A percentile compares a stretch with the other conserved stretches of the same genome.
Evolutionary conservation across 1,140 invertebrate genomes (phyloP).

Genomic region (Bombus pyrosoma): DNA sequence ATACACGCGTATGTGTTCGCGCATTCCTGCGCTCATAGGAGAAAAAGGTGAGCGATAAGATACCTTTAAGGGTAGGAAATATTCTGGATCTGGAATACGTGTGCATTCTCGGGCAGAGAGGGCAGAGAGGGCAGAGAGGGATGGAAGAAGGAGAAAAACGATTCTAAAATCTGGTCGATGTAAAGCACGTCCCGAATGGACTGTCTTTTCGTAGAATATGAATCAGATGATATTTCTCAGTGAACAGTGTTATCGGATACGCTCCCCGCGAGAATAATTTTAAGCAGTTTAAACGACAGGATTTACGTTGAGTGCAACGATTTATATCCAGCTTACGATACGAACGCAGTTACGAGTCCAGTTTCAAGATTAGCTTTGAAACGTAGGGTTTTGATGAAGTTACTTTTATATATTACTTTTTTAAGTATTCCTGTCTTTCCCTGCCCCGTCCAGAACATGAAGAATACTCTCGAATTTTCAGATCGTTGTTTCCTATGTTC

Average conservation of each 20-base stretch:
- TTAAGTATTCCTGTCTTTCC: background rate
- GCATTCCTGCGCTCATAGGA: background rate
- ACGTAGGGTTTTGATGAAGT: background rate
- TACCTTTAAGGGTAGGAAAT: constrained; percentile 57
- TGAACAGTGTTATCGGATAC: background rate
- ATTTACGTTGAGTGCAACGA: background rate
- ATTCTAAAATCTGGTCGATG: constrained; percentile 36
- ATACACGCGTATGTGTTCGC: too few relatives aligned
- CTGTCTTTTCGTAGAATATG: constrained; percentile 31
- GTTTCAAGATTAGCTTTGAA: background rate
- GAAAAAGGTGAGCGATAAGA: constrained; percentile 49
- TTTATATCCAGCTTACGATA: constrained; percentile 1
- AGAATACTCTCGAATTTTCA: background rate
- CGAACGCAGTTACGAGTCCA: too few relatives aligned
- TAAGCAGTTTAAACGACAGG: constrained; percentile 17
- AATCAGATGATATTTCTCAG: constrained; percentile 9
- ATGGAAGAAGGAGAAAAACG: background rate
- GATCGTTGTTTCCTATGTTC: background rate
- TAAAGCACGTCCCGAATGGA: constrained; percentile 17
- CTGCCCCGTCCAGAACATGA: background rate
- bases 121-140: background rate
- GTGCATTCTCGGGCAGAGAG: background rate
- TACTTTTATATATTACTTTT: background rate
- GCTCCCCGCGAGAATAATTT: background rate
- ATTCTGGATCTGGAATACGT: constrained; percentile 45